These are phyloP conservation scores for Nomada fucata DNA, from an alignment of 2,888 invertebrate genomes.

Conservation along the genomic window DNA sequence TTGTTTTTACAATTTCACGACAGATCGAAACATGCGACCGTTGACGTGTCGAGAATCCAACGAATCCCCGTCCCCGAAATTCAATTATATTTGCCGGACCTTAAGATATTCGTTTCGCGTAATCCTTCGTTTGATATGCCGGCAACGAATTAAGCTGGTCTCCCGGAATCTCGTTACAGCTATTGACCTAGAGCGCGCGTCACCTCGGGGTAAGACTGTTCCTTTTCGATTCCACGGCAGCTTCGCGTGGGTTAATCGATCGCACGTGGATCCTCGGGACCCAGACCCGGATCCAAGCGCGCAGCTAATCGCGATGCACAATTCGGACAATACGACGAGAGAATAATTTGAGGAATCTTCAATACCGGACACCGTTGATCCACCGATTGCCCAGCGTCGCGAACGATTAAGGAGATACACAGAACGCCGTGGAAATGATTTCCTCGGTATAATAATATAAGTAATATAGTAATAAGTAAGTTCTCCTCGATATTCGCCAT, in stretches of 20 bases:
- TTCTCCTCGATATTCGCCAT: too few relatives aligned
- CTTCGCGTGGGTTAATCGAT: constrained; percentile 43
- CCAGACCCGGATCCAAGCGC: not conserved
- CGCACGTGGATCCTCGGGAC: not conserved
- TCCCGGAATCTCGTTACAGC: constrained; percentile 56
- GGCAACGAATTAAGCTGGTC: constrained; percentile 51
- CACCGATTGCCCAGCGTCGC: too few relatives aligned
- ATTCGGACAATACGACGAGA: too few relatives aligned
- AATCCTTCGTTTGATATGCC: constrained; percentile 56
- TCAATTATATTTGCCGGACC: constrained; percentile 47
- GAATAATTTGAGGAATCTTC: too few relatives aligned
- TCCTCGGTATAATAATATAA: too few relatives aligned
- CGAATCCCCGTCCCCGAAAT: constrained; percentile 33
- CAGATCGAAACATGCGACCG: constrained; percentile 46
- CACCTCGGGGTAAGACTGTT: constrained; percentile 33
- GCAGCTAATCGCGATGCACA: too few relatives aligned
- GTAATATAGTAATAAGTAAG: too few relatives aligned
- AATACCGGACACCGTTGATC: too few relatives aligned
- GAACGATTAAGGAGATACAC: too few relatives aligned
- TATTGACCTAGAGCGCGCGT: constrained; percentile 56
- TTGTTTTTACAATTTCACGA: constrained; percentile 48
- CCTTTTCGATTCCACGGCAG: constrained; percentile 18
- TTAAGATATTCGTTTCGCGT: constrained; percentile 61
- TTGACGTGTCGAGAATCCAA: constrained; percentile 43
- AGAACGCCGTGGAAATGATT: too few relatives aligned